Conservation (phyloP, 2,113 vertebrate genomes). For the Blennius ocellaris region DNA sequence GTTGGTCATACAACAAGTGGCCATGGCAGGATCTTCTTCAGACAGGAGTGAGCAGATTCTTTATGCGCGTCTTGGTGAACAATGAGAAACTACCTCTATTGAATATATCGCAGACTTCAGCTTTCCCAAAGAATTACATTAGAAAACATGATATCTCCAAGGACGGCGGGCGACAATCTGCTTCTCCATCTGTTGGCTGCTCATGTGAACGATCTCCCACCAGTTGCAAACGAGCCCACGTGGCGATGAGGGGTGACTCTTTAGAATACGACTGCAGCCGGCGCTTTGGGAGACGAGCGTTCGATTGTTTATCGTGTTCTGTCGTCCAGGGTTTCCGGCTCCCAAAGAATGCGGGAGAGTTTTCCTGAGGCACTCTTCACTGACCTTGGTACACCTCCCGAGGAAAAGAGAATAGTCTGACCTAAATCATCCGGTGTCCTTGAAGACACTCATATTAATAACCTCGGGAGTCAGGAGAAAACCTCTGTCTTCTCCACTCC, state of each 20-base stretch:
- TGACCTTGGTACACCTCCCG: conserved; percentile 51
- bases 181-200: background rate
- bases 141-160: conserved; percentile 7
- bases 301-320: background rate
- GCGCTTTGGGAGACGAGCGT: conserved; percentile 4
- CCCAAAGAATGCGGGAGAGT: background rate
- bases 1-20: conserved; percentile 23
- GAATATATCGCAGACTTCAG: background rate
- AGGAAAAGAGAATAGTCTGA: conserved; percentile 68
- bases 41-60: background rate
- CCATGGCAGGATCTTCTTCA: conserved; percentile 40
- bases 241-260: conserved; percentile 8
- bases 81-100: background rate
- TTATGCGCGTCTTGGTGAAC: background rate
- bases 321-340: background rate
- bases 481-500: conserved; percentile 32
- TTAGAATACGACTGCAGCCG: background rate
- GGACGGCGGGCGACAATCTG: background rate
- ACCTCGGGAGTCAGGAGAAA: conserved; percentile 69
- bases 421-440: conserved; percentile 71
- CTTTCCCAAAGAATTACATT: background rate
- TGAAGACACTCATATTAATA: conserved; percentile 68
- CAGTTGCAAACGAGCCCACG: background rate
- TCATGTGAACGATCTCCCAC: background rate
- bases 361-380: too few relatives aligned